Base-by-base conservation (phyloP, 2,888 invertebrate species). In the Oligia strigilis region DNA sequence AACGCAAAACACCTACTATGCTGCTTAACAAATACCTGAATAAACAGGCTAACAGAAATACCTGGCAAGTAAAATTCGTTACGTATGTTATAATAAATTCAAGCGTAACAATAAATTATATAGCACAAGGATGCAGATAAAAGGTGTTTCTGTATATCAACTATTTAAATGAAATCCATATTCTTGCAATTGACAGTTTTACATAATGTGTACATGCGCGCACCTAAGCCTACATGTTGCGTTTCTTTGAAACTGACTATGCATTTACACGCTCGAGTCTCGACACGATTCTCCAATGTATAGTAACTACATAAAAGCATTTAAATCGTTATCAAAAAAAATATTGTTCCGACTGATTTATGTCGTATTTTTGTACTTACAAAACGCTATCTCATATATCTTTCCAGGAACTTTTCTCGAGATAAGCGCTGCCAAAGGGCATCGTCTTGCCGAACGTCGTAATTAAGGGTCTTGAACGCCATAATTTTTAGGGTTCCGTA, bases 381-480 rank as follows among this genome's bases (percentile, higher is more conserved):
- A 85, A 86, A 90, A 87, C 85, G 84, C 90, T 91, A 92, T 91
- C 90, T 82, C 81, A 78, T 82, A 75, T 77, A 92, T 91, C 89
- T 90, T 93, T 92, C 91, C 88, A 84, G 89, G 91, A 93, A 93
- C 71, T 82, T 89, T 84, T 83, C 79, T 84, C 84, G 85, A 84
- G 86, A 90, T 87, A 87, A 75, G 83, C 81, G 84, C 87, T 86
- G 91, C 89, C 90, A 87, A 92, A 91, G 90, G 91, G 91, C 92
- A 91, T 90, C 90, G 86, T 82, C 86, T 91, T 89, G 86, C 88
- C 90, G 90, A 92, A 92, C 89, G 80, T 87, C 86, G 83, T 92
- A 93, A 94, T 93, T 92, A 93, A 91, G 91, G 92, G 92, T 83
- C 86, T 90, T 87, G 90, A 80, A 86, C 81, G 86, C 88, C 89